Evolutionary conservation across 1,140 invertebrate genomes (phyloP).

Genomic region (Lanistes nyassanus): DNA sequence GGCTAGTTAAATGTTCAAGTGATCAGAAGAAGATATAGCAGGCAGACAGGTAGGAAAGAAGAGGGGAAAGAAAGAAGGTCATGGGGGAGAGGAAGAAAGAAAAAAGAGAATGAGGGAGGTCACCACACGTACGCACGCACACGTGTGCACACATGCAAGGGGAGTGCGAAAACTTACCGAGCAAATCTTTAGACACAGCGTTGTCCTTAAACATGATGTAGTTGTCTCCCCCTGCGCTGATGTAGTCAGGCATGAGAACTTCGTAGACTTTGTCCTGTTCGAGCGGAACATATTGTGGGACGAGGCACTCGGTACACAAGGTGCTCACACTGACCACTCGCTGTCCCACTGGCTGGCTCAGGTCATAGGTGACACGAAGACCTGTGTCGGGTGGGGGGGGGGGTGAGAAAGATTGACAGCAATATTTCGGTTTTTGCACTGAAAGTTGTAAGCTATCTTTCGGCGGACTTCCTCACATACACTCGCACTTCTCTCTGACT

Average conservation of each 20-base stretch:
- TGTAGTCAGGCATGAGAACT: conserved; percentile 70
- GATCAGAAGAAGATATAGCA: neutral
- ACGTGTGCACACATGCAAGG: too few relatives aligned
- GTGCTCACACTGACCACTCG: conserved; percentile 34
- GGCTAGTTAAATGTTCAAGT: neutral
- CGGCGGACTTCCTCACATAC: too few relatives aligned
- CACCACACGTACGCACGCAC: neutral
- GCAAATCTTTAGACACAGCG: conserved; percentile 25
- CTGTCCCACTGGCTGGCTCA: conserved; percentile 64
- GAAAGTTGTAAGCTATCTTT: too few relatives aligned
- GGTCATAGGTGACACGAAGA: conserved; percentile 71
- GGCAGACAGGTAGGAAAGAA: neutral
- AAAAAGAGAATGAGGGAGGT: neutral
- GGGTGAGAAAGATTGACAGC: neutral
- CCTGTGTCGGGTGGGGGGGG: conserved; percentile 48
- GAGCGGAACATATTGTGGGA: conserved; percentile 63
- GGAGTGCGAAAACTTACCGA: conserved; percentile 36
- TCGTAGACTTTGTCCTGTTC: conserved; percentile 39
- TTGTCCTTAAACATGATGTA: conserved; percentile 60
- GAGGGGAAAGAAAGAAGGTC: neutral
- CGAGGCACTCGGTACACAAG: conserved; percentile 36
- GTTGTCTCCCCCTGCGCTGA: conserved; percentile 77
- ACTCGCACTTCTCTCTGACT: too few relatives aligned
- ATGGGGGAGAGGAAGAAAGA: neutral
- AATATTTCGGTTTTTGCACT: too few relatives aligned